Evolutionary conservation across 1,140 invertebrate species (phyloP).

Genomic region (Ganaspis sp.): DNA sequence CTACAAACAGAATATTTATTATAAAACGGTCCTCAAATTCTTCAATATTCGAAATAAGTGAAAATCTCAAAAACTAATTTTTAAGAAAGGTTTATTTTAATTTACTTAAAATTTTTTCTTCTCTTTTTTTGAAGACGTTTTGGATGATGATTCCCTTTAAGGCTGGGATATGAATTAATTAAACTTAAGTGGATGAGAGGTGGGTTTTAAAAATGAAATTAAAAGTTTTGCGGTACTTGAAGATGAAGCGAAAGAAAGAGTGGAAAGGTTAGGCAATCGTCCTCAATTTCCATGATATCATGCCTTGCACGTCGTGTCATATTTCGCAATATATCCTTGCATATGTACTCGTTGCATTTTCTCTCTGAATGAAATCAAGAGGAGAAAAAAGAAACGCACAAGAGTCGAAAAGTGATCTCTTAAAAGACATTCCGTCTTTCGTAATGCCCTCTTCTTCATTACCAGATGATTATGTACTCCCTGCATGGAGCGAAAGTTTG

Average conservation of each 20-base stretch:
- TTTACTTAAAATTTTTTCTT: no score
- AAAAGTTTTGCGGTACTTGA: no score
- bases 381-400: neutral
- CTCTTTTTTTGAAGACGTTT: no score
- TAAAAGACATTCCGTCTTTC: constrained; percentile 45
- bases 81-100: no score
- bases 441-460: constrained; percentile 48
- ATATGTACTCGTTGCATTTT: neutral
- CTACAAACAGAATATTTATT: no score
- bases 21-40: no score
- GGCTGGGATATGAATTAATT: neutral
- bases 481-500: constrained; percentile 60
- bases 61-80: no score
- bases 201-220: no score
- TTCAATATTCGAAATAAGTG: no score
- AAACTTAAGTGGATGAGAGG: no score
- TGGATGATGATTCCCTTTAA: neutral
- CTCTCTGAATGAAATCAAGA: constrained; percentile 3
- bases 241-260: constrained; percentile 11
- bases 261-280: neutral
- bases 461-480: constrained; percentile 55
- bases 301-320: neutral
- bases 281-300: constrained; percentile 25
- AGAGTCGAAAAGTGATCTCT: constrained; percentile 22
- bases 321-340: constrained; percentile 11